Evolutionary conservation across 2,888 invertebrate species (phyloP).

Genomic region (Tribolium freemani): DNA sequence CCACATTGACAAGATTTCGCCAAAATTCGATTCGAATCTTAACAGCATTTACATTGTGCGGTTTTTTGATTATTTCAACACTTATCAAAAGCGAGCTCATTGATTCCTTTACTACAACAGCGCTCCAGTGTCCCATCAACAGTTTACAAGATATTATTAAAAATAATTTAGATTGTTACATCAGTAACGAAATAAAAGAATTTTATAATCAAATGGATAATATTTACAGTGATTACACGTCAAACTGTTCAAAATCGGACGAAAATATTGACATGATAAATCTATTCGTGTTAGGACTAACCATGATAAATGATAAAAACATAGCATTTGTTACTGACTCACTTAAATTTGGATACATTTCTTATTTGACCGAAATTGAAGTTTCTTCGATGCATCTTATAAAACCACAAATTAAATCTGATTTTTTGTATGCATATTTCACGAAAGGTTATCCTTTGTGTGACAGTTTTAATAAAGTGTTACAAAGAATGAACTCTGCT

Average conservation of each 20-base stretch:
- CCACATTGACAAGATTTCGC: background rate
- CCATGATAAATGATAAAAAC: no score
- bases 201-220: background rate
- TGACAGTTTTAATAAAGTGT: background rate
- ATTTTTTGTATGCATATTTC: background rate
- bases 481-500: slow-evolving; percentile 8
- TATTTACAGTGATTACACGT: background rate
- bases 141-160: slow-evolving; percentile 3
- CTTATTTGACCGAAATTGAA: no score
- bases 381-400: background rate
- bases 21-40: background rate
- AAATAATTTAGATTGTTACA: slow-evolving; percentile 1
- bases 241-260: background rate
- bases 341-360: no score
- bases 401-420: slow-evolving; percentile 11
- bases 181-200: slow-evolving; percentile 3
- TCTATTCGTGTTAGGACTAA: background rate
- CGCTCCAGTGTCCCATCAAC: background rate
- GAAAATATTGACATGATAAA: background rate
- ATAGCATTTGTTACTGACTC: no score
- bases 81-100: slow-evolving; percentile 5
- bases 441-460: slow-evolving; percentile 17
- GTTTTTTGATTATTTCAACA: slow-evolving; percentile 3
- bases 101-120: background rate
- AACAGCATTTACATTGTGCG: background rate